Percentiles rank a stretch among this genome's conserved stretches.
phyloP scores from a whole-genome alignment of 2,113 vertebrate genomes.

The Carettochelys insculpta region DNA sequence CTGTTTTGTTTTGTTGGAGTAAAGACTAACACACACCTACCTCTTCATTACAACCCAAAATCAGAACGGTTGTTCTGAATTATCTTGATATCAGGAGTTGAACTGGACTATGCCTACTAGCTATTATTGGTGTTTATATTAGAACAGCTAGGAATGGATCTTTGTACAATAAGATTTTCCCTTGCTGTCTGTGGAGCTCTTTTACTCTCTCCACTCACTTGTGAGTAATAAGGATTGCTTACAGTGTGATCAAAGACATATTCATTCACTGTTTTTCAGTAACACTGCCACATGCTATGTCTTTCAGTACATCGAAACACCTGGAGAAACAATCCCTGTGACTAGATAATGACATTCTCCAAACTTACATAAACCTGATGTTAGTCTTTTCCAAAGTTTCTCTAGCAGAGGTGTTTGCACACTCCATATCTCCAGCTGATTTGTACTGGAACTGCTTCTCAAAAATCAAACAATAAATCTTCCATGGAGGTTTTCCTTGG shows the following conservation, averaged over 20 bases:
- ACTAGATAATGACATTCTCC: background rate
- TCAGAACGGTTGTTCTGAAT: too few relatives aligned
- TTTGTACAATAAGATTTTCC: background rate
- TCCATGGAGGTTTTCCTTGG: background rate
- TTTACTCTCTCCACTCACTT: background rate
- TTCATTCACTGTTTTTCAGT: background rate
- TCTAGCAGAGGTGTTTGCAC: background rate
- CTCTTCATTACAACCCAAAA: too few relatives aligned
- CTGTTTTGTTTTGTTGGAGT: too few relatives aligned
- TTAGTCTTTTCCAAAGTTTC: background rate
- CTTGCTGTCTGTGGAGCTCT: background rate
- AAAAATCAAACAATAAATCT: background rate
- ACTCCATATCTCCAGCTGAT: background rate
- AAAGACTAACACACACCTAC: too few relatives aligned
- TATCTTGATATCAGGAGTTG: background rate
- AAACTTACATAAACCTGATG: background rate
- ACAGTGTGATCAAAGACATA: background rate
- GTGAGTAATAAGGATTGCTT: background rate
- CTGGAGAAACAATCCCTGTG: background rate
- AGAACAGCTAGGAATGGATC: background rate
- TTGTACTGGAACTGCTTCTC: background rate
- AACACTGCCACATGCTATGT: background rate
- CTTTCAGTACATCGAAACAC: background rate
- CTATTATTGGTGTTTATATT: background rate
- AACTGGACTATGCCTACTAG: background rate